These are phyloP conservation scores for Loripinus fragilis DNA, from an alignment of 2,888 invertebrate genomes.

Conservation along the genomic window DNA sequence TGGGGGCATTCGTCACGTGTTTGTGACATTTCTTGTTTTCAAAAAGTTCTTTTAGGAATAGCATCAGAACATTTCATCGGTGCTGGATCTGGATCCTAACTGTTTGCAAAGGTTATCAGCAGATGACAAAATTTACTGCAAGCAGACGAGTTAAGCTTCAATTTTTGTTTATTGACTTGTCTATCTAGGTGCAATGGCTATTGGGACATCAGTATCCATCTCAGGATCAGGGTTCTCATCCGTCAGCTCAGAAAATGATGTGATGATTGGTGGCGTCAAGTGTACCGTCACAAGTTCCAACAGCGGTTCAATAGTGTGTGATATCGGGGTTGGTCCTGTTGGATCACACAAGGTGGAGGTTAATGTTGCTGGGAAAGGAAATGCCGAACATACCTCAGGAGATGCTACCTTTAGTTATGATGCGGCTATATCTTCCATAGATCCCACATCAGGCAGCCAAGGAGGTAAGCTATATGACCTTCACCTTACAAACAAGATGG, in stretches of 20 bases:
- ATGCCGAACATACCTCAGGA: slow-evolving; percentile 32
- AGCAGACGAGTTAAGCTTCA: no score
- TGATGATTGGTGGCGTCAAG: slow-evolving; percentile 66
- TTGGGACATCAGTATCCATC: slow-evolving; percentile 49
- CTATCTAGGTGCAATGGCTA: slow-evolving; percentile 38
- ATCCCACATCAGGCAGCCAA: slow-evolving; percentile 59
- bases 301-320: slow-evolving; percentile 63
- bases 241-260: slow-evolving; percentile 51
- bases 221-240: slow-evolving; percentile 72
- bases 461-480: slow-evolving; percentile 42
- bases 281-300: slow-evolving; percentile 63
- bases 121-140: no score
- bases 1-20: no score
- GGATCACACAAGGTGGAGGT: slow-evolving; percentile 58
- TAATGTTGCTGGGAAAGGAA: slow-evolving; percentile 53
- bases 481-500: neutral
- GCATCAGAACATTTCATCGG: no score
- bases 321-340: slow-evolving; percentile 60
- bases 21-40: no score
- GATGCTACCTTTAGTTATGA: slow-evolving; percentile 50
- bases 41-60: no score
- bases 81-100: no score
- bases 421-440: slow-evolving; percentile 40
- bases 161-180: no score
- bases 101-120: no score